A percentile compares a stretch with the other conserved stretches of the same genome.
Conservation (phyloP, 2,888 invertebrate species). For the Lapara coniferarum region DNA sequence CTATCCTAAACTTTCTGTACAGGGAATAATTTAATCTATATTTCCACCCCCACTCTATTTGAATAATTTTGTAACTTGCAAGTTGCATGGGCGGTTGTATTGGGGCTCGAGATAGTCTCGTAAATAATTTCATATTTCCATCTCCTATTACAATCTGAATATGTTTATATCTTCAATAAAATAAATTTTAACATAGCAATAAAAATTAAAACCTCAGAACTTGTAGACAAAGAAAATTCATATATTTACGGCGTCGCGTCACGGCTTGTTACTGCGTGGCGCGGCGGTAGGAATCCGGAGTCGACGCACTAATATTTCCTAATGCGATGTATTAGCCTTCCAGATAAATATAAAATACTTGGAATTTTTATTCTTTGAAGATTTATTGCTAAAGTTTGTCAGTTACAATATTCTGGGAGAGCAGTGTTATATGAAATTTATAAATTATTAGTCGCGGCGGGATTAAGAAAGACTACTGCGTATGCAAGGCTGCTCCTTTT, state of each 20-base stretch:
- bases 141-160: background rate
- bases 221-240: conserved; percentile 2
- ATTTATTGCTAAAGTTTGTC: background rate
- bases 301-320: conserved; percentile 16
- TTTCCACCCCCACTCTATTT: no score
- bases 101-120: no score
- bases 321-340: background rate
- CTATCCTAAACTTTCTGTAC: no score
- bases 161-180: background rate
- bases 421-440: no score
- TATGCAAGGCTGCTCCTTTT: no score
- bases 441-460: no score
- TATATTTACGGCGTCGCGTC: conserved; percentile 4
- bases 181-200: background rate
- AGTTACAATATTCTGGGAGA: no score
- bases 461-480: no score
- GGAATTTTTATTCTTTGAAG: background rate
- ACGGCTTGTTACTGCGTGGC: background rate
- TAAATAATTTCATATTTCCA: background rate
- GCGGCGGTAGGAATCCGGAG: background rate
- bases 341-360: background rate
- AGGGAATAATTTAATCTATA: no score
- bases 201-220: conserved; percentile 8
- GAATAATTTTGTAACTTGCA: no score
- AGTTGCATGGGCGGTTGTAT: no score